phyloP scores from a whole-genome alignment of 2,888 invertebrate species.

The Lucinisca nassula region DNA sequence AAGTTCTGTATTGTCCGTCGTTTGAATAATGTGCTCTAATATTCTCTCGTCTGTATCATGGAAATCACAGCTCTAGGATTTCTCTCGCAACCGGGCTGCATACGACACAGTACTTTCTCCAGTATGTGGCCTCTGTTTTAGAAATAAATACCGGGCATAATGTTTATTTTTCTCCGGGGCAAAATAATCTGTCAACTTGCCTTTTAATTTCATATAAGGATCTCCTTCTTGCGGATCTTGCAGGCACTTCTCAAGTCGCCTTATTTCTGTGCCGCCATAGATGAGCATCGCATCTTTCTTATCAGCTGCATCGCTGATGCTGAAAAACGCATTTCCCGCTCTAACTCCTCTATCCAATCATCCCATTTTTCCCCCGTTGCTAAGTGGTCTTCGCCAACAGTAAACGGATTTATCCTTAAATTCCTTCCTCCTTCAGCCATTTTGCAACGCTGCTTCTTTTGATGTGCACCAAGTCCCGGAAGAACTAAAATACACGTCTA shows the following conservation, averaged over 20 bases:
- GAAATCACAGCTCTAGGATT: background rate
- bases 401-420: no score
- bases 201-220: background rate
- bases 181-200: background rate
- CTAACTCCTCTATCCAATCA: background rate
- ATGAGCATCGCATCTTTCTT: no score
- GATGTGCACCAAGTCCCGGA: no score
- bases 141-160: background rate
- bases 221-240: background rate
- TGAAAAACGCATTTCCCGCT: background rate
- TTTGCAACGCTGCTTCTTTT: background rate
- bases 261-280: no score
- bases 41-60: conserved; percentile 3
- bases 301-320: background rate
- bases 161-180: background rate
- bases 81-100: background rate
- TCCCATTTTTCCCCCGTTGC: background rate
- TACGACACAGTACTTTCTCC: no score
- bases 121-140: background rate
- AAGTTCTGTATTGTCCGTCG: background rate
- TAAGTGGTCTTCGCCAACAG: background rate
- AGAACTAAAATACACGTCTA: no score
- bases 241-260: background rate
- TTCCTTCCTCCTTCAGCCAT: background rate
- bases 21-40: conserved; percentile 3